Conservation (phyloP, 2,113 vertebrate genomes). For the Petrocephalus microphthalmus region DNA sequence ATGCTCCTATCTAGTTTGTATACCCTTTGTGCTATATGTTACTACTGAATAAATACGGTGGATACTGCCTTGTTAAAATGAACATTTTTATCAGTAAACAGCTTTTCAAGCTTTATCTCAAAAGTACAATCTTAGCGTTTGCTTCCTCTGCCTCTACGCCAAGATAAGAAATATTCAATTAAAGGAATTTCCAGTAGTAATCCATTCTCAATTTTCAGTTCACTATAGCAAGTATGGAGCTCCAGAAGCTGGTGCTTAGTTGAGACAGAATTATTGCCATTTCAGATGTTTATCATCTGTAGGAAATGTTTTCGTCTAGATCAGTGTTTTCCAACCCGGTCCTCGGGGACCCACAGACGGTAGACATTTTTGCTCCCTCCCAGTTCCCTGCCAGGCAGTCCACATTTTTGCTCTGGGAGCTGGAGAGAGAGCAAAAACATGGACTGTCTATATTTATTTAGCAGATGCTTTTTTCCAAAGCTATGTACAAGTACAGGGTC, state of each 20-base stretch:
- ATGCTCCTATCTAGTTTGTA: no score
- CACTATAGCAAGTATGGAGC: neutral
- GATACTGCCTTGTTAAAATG: no score
- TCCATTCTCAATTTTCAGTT: neutral
- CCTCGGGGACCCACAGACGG: neutral
- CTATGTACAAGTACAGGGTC: neutral
- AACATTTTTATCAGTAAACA: neutral
- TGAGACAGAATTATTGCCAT: neutral
- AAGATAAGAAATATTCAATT: neutral
- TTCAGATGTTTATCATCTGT: neutral
- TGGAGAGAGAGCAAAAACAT: neutral
- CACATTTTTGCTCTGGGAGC: no score
- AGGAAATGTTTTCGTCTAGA: neutral
- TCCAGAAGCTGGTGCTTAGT: neutral
- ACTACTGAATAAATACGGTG: no score
- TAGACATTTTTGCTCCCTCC: neutral
- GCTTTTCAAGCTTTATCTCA: neutral
- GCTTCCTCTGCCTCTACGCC: neutral
- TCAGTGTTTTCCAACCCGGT: neutral
- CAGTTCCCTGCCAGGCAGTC: no score
- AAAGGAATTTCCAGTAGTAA: neutral
- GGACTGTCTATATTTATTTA: neutral
- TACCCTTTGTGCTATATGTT: no score
- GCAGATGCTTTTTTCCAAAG: neutral
- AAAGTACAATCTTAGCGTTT: neutral